Base-by-base conservation (phyloP, 1,140 invertebrate species). In the Anthonomus grandis region DNA sequence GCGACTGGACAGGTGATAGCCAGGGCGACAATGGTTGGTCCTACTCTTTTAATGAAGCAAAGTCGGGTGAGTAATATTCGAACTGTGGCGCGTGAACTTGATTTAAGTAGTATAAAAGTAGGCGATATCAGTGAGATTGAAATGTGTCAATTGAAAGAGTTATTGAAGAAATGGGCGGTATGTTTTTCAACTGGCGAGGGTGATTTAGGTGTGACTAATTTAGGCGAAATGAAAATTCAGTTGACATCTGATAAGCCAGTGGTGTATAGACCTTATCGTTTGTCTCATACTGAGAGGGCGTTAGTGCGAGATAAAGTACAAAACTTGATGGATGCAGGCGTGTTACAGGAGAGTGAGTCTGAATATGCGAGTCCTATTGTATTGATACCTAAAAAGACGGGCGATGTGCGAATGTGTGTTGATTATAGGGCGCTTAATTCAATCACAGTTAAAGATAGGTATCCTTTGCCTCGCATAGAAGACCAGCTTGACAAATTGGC, bases 361-460 rank as follows among this genome's bases (percentile, higher is more conserved):
- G 71, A 70, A 19, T 81, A 74, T 69, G 63, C 70, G 9, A 72
- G 71, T 46, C 76, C 75, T 0, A 59, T 79, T 0, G 70, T 79
- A 0, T 51, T 79, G 4, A 73, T 76, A 8, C 63, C 45, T 13
- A 82, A 82, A 52, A 78, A 79, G 64, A 74, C 76, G 61, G 71
- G 71, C 4, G 60, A 63, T 1, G 46, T 64, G 4, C 25, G 79
- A 10, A 68, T 81, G 12, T 82, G 79, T 66, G 61, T 81, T 0
- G 78, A 83, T 60, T 81, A 75, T 59, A 61, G 78, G 10, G 39
- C 46, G 13, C 53, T 81, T 4, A 82, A 82, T 63, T 67, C 64
- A 45, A 62, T 59, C 23, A 65, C 69, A 17, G 31, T 64, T 27
- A 65, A 69, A 64, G 62, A 73, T 49, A 56, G 57, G 9, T 75